A percentile compares a stretch with the other conserved stretches of the same genome.
phyloP scores from a whole-genome alignment of 2,888 invertebrate species.

The Teinopalpus imperialis region DNA sequence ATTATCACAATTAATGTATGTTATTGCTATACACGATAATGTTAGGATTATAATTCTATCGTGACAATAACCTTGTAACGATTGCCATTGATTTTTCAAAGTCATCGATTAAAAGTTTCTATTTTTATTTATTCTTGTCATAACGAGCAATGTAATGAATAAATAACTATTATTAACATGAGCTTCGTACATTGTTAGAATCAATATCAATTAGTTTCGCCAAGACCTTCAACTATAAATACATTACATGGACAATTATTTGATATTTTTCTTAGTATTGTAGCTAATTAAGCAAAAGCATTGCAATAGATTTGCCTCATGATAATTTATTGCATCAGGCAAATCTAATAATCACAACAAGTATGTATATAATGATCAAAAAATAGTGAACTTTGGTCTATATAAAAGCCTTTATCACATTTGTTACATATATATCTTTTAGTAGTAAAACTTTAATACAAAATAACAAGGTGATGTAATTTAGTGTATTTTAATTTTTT shows the following conservation, averaged over 20 bases:
- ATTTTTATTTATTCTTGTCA: conserved; percentile 21
- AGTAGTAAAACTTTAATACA: too few relatives aligned
- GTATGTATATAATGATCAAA: background rate
- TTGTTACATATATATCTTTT: too few relatives aligned
- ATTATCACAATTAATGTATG: background rate
- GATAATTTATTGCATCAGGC: too few relatives aligned
- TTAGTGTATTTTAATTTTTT: too few relatives aligned
- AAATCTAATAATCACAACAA: too few relatives aligned
- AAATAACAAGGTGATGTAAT: too few relatives aligned
- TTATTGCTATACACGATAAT: background rate
- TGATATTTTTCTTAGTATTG: too few relatives aligned
- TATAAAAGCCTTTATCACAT: too few relatives aligned
- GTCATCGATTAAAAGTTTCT: conserved; percentile 22
- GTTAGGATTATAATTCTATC: conserved; percentile 32
- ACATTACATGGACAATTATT: too few relatives aligned
- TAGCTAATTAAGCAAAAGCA: too few relatives aligned
- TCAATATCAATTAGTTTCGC: conserved; percentile 49
- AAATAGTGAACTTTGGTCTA: conserved; percentile 7
- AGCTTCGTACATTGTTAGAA: conserved; percentile 49
- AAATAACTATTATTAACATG: conserved; percentile 29
- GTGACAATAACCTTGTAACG: conserved; percentile 47
- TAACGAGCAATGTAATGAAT: conserved; percentile 1
- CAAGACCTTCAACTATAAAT: conserved; percentile 77
- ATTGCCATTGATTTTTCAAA: conserved; percentile 28
- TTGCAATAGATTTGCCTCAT: too few relatives aligned